Evolutionary conservation across 2,113 vertebrate genomes (phyloP).

Genomic region (Sorex fumeus): DNA sequence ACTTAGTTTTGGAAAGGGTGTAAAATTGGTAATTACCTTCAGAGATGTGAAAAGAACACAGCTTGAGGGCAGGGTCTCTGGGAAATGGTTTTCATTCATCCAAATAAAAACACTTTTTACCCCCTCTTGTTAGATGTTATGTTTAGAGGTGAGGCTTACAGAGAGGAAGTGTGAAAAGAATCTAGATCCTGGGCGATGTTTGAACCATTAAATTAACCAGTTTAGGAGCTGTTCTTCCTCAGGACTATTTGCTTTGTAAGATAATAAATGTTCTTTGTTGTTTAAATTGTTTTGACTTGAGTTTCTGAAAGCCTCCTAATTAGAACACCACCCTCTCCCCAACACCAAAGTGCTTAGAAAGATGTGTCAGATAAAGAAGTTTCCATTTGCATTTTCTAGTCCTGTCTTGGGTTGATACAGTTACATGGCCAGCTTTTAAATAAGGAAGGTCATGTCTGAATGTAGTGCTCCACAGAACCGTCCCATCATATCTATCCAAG

Average conservation of each 20-base stretch:
- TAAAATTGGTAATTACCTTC: neutral
- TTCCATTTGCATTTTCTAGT: neutral
- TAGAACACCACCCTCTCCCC: neutral
- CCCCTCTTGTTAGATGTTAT: neutral
- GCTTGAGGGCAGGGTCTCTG: too few species aligned
- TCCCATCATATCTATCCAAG: neutral
- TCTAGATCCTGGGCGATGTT: neutral
- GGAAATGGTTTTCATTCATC: neutral
- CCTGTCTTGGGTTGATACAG: neutral
- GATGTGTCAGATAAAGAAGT: neutral
- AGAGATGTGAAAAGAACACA: constrained; percentile 32
- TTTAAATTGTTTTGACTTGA: constrained; percentile 7
- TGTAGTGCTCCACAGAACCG: neutral
- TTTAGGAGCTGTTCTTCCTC: neutral
- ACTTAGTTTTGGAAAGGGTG: neutral
- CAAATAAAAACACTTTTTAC: neutral
- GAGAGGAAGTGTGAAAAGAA: neutral
- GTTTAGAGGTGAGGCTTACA: neutral
- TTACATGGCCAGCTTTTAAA: neutral
- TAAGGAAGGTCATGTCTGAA: neutral
- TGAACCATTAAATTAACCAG: neutral
- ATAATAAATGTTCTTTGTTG: neutral
- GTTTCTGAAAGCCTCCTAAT: neutral
- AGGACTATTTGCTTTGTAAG: neutral
- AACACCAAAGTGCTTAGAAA: neutral